Base-by-base conservation (phyloP, 2,888 invertebrate species). In the Lasioglossum leucozonium region DNA sequence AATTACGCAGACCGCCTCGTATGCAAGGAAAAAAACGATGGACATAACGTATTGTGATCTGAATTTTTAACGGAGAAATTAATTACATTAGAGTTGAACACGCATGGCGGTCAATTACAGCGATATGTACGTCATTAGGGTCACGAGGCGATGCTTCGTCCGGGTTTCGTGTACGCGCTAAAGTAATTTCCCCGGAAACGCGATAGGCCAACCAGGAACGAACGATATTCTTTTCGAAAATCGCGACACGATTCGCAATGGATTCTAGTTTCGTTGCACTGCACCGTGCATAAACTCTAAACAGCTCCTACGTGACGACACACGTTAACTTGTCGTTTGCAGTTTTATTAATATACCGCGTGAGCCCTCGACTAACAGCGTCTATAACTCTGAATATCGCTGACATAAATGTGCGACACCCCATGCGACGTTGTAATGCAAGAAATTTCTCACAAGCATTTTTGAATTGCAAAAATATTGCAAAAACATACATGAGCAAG, bases 301-400 rank as follows among this genome's bases (percentile, higher is more conserved):
- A 72, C 65, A 55, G 40, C 37, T n/a, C 51, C 30, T 74, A 47
- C 58, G 44, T 40, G 77, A 34, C 79, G 71, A 47, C 47, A 10
- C 65, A 16, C 69, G 47, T 76, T 84, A 84, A 78, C 77, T 81
- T 81, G 72, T 40, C 65, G 67, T 77, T 79, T 62, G 77, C 77
- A 26, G 77, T 26, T 75, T 69, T 62, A 58, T 51, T 44, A 58
- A 77, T 30, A 55, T 69, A 58, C 47, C 18, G 22, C 51, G 26
- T 26, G 18, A 40, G n/a, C 65, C 42, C 26, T 42, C 75, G 40
- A 30, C 65, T 44, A 47, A 30, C 75, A 34, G 44, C 22, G 44
- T 22, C 26, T 65, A 18, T 65, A 26, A 22, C 13, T 13, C 34
- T 22, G 62, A 30, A 44, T 44, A 75, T 34, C 18, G 22, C 16